These are phyloP conservation scores for Zosterops borbonicus DNA, from an alignment of 2,113 vertebrate genomes.

Conservation along the genomic window DNA sequence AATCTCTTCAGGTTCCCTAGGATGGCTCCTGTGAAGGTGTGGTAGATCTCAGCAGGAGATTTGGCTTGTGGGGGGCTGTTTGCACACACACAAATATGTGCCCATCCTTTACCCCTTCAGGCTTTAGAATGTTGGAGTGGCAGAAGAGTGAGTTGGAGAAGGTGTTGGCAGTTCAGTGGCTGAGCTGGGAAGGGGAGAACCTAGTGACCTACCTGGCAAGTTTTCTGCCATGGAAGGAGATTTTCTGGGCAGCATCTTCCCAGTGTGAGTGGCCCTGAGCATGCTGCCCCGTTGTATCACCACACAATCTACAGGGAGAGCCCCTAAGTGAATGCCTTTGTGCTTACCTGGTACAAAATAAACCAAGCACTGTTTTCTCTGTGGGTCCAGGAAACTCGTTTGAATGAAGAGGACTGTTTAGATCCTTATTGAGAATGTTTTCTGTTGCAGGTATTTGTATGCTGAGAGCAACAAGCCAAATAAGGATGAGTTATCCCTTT, in stretches of 20 bases:
- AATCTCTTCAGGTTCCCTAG: neutral
- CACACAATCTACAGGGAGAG: fast-evolving
- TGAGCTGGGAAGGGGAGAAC: neutral
- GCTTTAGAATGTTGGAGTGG: neutral
- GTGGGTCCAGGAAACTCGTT: neutral
- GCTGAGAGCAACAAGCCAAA: neutral
- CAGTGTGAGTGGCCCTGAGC: neutral
- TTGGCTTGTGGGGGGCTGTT: fast-evolving
- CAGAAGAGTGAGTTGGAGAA: neutral
- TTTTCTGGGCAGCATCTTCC: neutral
- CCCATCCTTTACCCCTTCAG: fast-evolving
- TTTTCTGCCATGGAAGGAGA: neutral
- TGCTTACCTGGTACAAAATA: neutral
- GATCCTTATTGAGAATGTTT: neutral
- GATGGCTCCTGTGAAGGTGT: fast-evolving
- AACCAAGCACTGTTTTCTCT: neutral
- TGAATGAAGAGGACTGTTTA: neutral
- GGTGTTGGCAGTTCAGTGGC: neutral
- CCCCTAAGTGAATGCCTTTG: neutral
- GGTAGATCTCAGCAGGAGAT: neutral
- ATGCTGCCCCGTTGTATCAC: fast-evolving
- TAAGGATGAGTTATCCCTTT: neutral
- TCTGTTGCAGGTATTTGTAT: neutral
- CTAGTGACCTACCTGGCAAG: neutral
- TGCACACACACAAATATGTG: fast-evolving